A percentile compares a stretch with the other conserved stretches of the same genome.
These are phyloP conservation scores for Xyrichtys novacula DNA, from an alignment of 2,797 vertebrate species.

Conservation along the genomic window DNA sequence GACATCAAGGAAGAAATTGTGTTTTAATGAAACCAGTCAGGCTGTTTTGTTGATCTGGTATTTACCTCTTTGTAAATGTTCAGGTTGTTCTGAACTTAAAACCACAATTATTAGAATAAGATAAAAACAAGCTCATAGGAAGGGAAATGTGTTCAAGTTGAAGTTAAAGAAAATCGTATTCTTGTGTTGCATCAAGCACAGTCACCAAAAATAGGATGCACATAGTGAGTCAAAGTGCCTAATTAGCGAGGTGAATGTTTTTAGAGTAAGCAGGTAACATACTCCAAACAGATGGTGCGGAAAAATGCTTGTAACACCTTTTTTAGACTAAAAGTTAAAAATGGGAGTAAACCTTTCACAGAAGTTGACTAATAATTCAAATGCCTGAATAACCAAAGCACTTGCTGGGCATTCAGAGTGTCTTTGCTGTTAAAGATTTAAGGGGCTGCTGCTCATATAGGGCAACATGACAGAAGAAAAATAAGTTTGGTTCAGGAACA, in stretches of 20 bases:
- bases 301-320: constrained; percentile 26
- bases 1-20: constrained; percentile 28
- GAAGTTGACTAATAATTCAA: not conserved
- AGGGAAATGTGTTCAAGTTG: constrained; percentile 51
- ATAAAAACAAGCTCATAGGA: constrained; percentile 41
- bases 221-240: constrained; percentile 40
- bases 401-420: not conserved
- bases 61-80: constrained; percentile 38
- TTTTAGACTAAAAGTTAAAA: constrained; percentile 37
- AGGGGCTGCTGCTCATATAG: not conserved
- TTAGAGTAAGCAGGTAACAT: constrained; percentile 25
- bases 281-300: constrained; percentile 42
- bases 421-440: constrained; percentile 5
- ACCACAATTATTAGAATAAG: constrained; percentile 39
- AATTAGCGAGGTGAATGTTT: constrained; percentile 58
- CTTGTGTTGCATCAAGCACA: constrained; percentile 49
- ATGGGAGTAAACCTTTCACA: constrained; percentile 15
- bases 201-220: constrained; percentile 31
- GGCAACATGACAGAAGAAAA: not conserved
- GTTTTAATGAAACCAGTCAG: constrained; percentile 31
- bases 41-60: constrained; percentile 31
- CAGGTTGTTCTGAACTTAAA: constrained; percentile 27
- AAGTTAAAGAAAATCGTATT: constrained; percentile 36
- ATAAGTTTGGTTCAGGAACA: not conserved
- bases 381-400: not conserved